phyloP scores from a whole-genome alignment of 2,113 vertebrate species.

The Lepisosteus oculatus region DNA sequence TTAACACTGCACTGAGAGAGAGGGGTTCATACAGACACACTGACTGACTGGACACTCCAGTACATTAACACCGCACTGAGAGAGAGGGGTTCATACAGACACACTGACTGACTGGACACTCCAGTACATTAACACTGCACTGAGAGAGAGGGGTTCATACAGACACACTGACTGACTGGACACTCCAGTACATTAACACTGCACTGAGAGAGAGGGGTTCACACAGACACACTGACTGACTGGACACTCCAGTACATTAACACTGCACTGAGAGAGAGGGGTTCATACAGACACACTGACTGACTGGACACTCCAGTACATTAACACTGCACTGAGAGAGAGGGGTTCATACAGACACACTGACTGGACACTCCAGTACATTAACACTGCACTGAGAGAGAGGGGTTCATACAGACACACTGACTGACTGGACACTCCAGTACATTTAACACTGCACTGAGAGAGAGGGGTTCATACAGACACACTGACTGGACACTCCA shows the following conservation, averaged over 20 bases:
- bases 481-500: too few species aligned
- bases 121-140: too few species aligned
- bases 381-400: not conserved
- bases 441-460: too few species aligned
- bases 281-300: constrained; percentile 35
- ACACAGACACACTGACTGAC: constrained; percentile 34
- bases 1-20: not conserved
- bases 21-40: not conserved
- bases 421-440: too few species aligned
- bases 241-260: too few species aligned
- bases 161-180: constrained; percentile 34
- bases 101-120: constrained; percentile 34
- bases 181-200: too few species aligned
- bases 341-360: constrained; percentile 36
- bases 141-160: not conserved
- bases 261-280: not conserved
- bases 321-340: not conserved
- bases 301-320: too few species aligned
- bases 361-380: too few species aligned
- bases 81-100: not conserved
- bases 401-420: constrained; percentile 36
- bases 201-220: not conserved
- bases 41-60: too few species aligned
- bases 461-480: too few species aligned
- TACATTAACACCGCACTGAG: too few species aligned